Conservation (phyloP, 2,888 invertebrate genomes). For the Lepidochitona cinerea region DNA sequence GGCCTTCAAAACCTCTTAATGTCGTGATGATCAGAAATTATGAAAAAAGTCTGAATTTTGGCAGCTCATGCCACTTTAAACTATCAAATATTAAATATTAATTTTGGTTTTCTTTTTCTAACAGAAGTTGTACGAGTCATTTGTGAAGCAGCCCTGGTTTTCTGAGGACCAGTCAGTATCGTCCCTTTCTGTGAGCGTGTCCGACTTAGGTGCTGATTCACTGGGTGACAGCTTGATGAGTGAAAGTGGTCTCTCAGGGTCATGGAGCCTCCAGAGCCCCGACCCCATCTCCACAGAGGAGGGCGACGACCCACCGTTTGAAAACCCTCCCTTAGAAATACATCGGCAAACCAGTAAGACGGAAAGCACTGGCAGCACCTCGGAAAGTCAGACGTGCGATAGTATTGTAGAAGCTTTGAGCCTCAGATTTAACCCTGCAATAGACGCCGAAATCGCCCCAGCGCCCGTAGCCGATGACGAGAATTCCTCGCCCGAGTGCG, state of each 20-base stretch:
- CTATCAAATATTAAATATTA: background rate
- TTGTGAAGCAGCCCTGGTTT: background rate
- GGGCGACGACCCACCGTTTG: constrained; percentile 15
- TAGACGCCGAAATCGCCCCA: background rate
- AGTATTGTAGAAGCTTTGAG: constrained; percentile 25
- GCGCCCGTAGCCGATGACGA: background rate
- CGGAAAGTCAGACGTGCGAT: constrained; percentile 35
- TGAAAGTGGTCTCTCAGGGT: background rate
- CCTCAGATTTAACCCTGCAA: background rate
- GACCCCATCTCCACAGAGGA: background rate
- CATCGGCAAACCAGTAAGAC: constrained; percentile 62
- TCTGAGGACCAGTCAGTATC: background rate
- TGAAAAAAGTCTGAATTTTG: no score
- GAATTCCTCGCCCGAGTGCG: background rate
- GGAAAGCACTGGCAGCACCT: constrained; percentile 52
- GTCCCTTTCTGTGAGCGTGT: background rate
- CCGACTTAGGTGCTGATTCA: background rate
- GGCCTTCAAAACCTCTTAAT: no score
- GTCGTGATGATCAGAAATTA: no score
- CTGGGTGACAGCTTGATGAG: background rate
- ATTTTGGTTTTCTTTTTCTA: background rate
- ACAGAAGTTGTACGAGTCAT: background rate
- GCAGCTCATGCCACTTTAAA: no score
- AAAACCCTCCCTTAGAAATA: constrained; percentile 56
- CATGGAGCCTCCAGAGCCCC: background rate